Evolutionary conservation across 2,113 vertebrate genomes (phyloP).

Genomic region (Takifugu bimaculatus): DNA sequence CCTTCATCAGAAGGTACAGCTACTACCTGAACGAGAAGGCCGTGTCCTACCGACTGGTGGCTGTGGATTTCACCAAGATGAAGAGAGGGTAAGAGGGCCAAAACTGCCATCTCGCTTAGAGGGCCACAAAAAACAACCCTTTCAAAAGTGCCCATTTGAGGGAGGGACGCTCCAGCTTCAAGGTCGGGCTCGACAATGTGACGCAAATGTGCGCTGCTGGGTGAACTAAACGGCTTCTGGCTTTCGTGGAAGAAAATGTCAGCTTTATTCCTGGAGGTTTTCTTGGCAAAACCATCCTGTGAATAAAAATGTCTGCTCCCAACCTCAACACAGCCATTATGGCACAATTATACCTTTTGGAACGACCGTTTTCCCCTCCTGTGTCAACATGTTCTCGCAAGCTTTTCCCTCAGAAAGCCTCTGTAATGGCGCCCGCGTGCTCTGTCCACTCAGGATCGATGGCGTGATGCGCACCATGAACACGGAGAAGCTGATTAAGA

Average conservation of each 20-base stretch:
- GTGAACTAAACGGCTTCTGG: neutral
- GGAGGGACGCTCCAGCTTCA: no score
- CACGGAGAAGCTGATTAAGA: slow-evolving; percentile 90
- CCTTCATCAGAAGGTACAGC: slow-evolving; percentile 92
- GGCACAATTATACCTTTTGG: no score
- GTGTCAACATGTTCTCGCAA: slow-evolving; percentile 3
- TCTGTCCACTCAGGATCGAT: slow-evolving; percentile 71
- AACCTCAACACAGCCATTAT: no score
- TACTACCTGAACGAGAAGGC: slow-evolving; percentile 97
- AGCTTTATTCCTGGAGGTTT: no score
- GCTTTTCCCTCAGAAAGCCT: neutral
- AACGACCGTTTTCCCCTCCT: neutral
- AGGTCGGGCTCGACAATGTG: no score
- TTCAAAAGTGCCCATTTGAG: no score
- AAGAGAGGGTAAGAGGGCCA: slow-evolving; percentile 81
- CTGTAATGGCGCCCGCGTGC: neutral
- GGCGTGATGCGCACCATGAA: slow-evolving; percentile 94
- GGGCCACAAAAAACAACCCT: no score
- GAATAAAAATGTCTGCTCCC: no score
- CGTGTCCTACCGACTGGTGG: slow-evolving; percentile 88
- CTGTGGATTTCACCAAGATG: slow-evolving; percentile 95
- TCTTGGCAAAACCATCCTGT: no score
- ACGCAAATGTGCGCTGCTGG: no score
- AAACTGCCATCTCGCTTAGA: neutral
- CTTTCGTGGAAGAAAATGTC: no score